Base-by-base conservation (phyloP, 2,888 invertebrate species). In the Mesorhabditis spiculigera region DNA sequence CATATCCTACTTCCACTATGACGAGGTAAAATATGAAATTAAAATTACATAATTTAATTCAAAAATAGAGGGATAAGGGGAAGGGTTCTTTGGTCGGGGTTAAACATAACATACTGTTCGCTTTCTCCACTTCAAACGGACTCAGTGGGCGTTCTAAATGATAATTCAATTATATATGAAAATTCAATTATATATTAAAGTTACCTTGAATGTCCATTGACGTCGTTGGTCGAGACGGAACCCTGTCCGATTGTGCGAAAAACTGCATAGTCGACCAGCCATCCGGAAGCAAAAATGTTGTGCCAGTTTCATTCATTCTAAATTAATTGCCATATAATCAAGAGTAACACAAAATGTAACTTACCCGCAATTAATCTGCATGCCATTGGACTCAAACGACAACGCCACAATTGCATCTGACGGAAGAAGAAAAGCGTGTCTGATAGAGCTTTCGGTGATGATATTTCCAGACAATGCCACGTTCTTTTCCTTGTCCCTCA, bases 301-400 rank as follows among this genome's bases (percentile, higher is more conserved):
- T 58, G n/a, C 68, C 64, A 45, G 62, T 6, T 41, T 62, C 63
- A 41, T 62, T 68, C 62, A 42, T 63, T 43, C 69, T 69, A 69
- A 64, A 65, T 69, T 65, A 66, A 67, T 70, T 66, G 63, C 43
- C 66, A 70, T 70, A 67, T 67, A 70, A 28, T 45, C 70, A 66
- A 67, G 45, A 70, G 63, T 66, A 67, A 61, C 28, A 64, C 67
- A 71, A 71, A 63, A 71, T 71, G 68, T 68, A 64, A 71, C 71
- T 71, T 71, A 68, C 71, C 41, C 68, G 58, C 71, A 67, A 68
- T 67, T 8, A 70, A 68, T 70, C 70, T 70, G 67, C 67, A 61
- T 63, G 67, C 70, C 70, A 70, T 70, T 70, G 44, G 67, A 62
- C 70, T 70, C 70, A 67, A 44, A 70, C 70, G 67, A 70, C 70